A percentile compares a stretch with the other conserved stretches of the same genome.
Conservation (phyloP, 2,797 vertebrate species). For the Sebastes vulpes region DNA sequence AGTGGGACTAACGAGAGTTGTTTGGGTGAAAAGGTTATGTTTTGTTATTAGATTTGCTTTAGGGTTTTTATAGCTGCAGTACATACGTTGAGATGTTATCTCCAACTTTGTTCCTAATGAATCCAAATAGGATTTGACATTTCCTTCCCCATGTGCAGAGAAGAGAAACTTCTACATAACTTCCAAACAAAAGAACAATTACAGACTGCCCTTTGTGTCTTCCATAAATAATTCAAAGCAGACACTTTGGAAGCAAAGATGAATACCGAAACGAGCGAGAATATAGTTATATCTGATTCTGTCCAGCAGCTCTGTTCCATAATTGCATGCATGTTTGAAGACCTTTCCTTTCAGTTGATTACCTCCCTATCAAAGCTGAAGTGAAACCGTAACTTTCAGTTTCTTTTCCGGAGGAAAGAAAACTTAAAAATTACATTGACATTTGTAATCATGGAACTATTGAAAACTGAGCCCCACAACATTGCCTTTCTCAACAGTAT, state of each 20-base stretch:
- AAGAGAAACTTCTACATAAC: conserved; percentile 2
- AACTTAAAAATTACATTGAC: neutral
- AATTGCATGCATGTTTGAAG: neutral
- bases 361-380: neutral
- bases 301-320: neutral
- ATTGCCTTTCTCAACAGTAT: neutral
- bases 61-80: neutral
- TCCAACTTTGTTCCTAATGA: neutral
- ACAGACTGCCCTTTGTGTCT: neutral
- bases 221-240: conserved; percentile 11
- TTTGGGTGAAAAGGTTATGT: conserved; percentile 3
- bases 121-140: neutral
- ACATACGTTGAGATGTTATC: neutral
- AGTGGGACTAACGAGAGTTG: neutral
- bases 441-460: neutral
- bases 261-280: conserved; percentile 1
- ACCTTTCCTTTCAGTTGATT: neutral
- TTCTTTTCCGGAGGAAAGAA: neutral
- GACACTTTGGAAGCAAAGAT: neutral
- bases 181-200: conserved; percentile 10
- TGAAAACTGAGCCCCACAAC: neutral
- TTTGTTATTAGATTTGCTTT: neutral
- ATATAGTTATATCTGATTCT: neutral
- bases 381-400: rapidly evolving
- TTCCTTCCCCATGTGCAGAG: neutral